Base-by-base conservation (phyloP, 1,140 invertebrate genomes). In the Lepidurus apus region DNA sequence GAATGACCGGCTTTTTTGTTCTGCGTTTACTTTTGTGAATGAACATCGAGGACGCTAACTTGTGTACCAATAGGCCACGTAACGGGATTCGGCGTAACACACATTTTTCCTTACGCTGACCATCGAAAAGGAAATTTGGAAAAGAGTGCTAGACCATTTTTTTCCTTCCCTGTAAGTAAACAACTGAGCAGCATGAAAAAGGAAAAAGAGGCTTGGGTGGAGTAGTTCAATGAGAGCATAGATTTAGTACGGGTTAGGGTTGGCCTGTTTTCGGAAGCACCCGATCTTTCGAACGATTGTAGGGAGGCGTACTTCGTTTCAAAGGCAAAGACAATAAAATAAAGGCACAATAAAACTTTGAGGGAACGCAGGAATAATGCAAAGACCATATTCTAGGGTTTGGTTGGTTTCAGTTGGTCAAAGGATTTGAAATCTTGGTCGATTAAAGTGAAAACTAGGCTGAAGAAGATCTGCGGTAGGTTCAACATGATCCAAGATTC, bases 31-130 rank as follows among this genome's bases (percentile, higher is more conserved):
- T 65, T 65, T 65, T 65, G 53, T 65, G 53, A 65, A 65, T 65
- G 53, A 65, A 65, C 53, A 65, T 65, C 53, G 53, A 65, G 53
- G 53, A 65, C 53, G 53, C 53, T 65, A 65, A 65, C 17, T 65
- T 65, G 53, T 65, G 53, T 65, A 65, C 53, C 53, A 65, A 65
- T 65, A 65, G 53, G 53, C 53, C 53, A 65, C 53, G 53, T 65
- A 65, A 65, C 53, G 53, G 53, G 53, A 65, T 65, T 65, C 53
- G 53, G 53, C 10, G 53, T 65, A 65, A 65, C 53, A 65, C 13
- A 65, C 9, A 65, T 65, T 65, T 65, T 65, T 65, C 53, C 53
- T 65, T 65, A 65, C 53, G 53, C 21, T 65, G 53, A 65, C 53
- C 53, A 21, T 65, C n/a, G 53, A 65, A 65, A 65, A 65, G 53